Evolutionary conservation across 1,140 invertebrate genomes (phyloP).

Genomic region (Helicoverpa armigera): DNA sequence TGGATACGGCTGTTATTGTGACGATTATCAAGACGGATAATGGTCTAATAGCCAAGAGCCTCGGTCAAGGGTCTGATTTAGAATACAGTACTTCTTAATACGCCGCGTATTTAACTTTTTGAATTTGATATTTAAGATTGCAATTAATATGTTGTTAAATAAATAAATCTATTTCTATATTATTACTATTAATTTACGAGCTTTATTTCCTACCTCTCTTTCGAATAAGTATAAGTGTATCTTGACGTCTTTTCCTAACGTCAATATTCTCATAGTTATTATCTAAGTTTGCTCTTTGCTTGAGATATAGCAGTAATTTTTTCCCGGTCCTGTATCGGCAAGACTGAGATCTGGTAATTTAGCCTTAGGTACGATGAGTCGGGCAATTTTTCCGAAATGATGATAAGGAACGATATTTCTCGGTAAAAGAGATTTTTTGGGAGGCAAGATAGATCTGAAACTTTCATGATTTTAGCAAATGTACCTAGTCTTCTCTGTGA

Average conservation of each 20-base stretch:
- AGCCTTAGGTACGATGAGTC: conserved; percentile 36
- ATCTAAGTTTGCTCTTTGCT: conserved; percentile 45
- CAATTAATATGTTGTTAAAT: too few species aligned
- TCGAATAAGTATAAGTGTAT: background rate
- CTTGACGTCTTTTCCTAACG: conserved; percentile 14
- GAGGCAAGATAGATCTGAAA: background rate
- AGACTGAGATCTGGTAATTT: conserved; percentile 43
- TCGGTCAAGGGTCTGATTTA: too few species aligned
- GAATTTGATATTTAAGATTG: too few species aligned
- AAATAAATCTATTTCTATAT: conserved; percentile 50
- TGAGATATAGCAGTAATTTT: conserved; percentile 45
- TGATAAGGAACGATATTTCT: conserved; percentile 37
- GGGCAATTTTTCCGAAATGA: conserved; percentile 39
- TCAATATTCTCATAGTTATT: conserved; percentile 41
- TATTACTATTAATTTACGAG: conserved; percentile 42
- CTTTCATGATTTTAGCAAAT: background rate
- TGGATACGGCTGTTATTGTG: too few species aligned
- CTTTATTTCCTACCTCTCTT: conserved; percentile 29
- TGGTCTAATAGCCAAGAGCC: too few species aligned
- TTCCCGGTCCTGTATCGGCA: conserved; percentile 26
- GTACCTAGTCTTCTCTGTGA: conserved; percentile 4
- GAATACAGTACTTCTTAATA: too few species aligned
- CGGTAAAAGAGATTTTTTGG: conserved; percentile 15
- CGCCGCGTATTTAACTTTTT: too few species aligned
- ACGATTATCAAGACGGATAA: too few species aligned